Base-by-base conservation (phyloP, 1,140 invertebrate genomes). In the Anadara kagoshimensis region DNA sequence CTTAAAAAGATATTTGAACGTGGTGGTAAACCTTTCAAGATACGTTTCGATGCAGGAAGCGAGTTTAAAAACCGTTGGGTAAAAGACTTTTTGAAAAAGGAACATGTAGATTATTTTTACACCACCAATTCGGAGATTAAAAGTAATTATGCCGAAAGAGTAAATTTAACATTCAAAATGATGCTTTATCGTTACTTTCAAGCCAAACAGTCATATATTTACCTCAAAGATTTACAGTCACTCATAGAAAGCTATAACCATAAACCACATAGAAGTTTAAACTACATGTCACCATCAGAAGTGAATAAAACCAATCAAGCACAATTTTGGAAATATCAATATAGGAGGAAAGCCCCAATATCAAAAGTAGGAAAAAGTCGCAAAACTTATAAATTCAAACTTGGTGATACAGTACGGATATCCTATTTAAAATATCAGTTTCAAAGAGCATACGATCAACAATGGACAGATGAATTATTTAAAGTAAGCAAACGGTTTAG, bases 391-490 rank as follows among this genome's bases (percentile, higher is more conserved):
- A 63, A 57, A 26, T 76, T 53, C 24, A 76, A 68, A 67, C 43
- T 72, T 24, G 65, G 65, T 20, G 65, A 76, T 45, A 11, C 56
- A 7, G 75, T 76, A 24, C 56, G 75, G 45, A 59, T 76, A 18
- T 53, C 75, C 12, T 22, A 64, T 12, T 22, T 45, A 16, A 72
- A 67, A 69, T 41, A 65, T 44, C 57, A 59, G 54, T 73, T 77
- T 36, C 51, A 73, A 51, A 58, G 54, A 54, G 69, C 58, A 53
- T 73, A 69, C 41, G 44, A 69, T 18, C 69, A 73, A 36, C 64
- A 77, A 47, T 76, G 69, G 75, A 73, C 75, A 4, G 57, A 56
- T 18, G 64, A 69, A 41, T 18, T 66, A 41, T 76, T 76, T 26
- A 76, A 69, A 59, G 61, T 76, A n/a, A 29, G 20, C 16, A 36